Conservation (phyloP, 2,113 vertebrate species). For the Corydoras sp. region DNA sequence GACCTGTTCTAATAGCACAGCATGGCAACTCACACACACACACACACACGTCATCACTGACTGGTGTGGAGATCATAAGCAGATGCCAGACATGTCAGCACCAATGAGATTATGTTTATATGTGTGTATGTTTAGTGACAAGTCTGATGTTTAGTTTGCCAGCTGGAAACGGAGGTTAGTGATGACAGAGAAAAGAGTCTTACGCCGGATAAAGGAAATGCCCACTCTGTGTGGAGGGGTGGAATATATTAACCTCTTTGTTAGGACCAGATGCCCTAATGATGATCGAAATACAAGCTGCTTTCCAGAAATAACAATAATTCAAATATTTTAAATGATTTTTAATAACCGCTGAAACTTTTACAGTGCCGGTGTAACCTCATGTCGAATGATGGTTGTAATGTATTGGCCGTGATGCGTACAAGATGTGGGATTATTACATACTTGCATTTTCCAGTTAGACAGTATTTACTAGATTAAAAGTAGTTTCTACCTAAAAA, state of each 20-base stretch:
- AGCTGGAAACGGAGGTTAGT: conserved; percentile 47
- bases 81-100: conserved; percentile 59
- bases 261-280: not conserved
- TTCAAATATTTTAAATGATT: no score
- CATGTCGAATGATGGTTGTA: no score
- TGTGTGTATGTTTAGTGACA: conserved; percentile 52
- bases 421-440: no score
- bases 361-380: no score
- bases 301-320: no score
- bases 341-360: no score
- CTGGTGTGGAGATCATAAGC: conserved; percentile 49
- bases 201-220: conserved; percentile 15
- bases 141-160: conserved; percentile 54
- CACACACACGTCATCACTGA: conserved; percentile 19
- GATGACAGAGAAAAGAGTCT: conserved; percentile 45
- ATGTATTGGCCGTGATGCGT: no score
- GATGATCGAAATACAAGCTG: not conserved
- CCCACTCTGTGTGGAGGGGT: conserved; percentile 9
- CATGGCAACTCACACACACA: not conserved
- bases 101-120: conserved; percentile 40
- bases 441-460: no score
- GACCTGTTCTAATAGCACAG: conserved; percentile 10
- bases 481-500: no score
- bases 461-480: no score
- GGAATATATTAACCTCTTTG: not conserved